Base-by-base conservation (phyloP, 92 coral and sea anemone species). In the Epizoanthus ramosus region DNA sequence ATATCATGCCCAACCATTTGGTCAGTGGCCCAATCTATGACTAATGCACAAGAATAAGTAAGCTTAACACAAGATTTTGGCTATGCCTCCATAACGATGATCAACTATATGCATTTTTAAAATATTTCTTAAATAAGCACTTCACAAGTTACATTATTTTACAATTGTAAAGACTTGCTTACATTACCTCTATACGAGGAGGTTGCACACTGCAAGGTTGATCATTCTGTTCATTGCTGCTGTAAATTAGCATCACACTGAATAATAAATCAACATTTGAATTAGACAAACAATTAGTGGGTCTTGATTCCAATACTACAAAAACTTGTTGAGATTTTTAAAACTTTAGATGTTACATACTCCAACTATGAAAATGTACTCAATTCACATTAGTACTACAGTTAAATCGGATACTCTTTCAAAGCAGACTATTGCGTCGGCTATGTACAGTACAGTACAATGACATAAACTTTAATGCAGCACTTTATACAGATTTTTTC, bases 381-480 rank as follows among this genome's bases (percentile, higher is more conserved):
- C 65, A 15, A 18, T 56, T 74, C 7, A 28, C 79, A 47, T 21
- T n/a, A 37, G 45, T 17, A 31, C 74, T 70, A 70, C 17, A 12
- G 21, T 16, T 21, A 70, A 70, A 70, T 14, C 19, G 37, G 41
- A n/a, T n/a, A n/a, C 60, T 53, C 17, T 53, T 54, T 28, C 75
- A 71, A 73, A 45, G 17, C 23, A 4, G 24, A 45, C 60, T 73
- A 57, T 52, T 53, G 5, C 18, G n/a, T n/a, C n/a, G n/a, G 31
- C 33, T 74, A 74, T 74, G 57, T 74, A 74, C 80, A 74, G 31
- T 74, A 74, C 54, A 74, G n/a, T n/a, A n/a, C n/a, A n/a, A n/a
- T n/a, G n/a, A n/a, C n/a, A 74, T 74, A 74, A 17, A 31, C 41
- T 74, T 74, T 56, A 74, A 57, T 56, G 80, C 33, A 13, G 65